Conservation (phyloP, 2,888 invertebrate species). For the Meiosimyza platycephala region DNA sequence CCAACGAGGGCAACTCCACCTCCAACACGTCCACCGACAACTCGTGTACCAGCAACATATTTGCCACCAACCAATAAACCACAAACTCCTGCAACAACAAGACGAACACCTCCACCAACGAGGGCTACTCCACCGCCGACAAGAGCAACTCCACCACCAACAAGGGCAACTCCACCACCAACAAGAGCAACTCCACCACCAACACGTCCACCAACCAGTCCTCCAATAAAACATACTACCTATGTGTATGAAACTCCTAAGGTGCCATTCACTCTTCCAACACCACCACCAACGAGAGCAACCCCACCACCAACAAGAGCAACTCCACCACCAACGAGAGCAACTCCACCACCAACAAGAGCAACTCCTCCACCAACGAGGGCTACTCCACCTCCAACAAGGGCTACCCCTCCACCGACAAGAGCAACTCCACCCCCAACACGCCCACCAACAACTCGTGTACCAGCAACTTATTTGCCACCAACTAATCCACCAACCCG, state of each 20-base stretch:
- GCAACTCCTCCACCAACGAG: constrained; percentile 31
- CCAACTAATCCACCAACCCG: constrained; percentile 30
- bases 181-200: constrained; percentile 36
- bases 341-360: constrained; percentile 38
- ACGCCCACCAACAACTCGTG: constrained; percentile 39
- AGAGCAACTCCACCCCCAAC: constrained; percentile 16
- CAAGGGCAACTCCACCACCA: constrained; percentile 38
- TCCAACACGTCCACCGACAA: constrained; percentile 32
- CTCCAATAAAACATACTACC: background rate
- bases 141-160: constrained; percentile 38
- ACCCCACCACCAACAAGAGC: constrained; percentile 46
- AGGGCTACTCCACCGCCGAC: constrained; percentile 38
- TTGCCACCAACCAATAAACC: constrained; percentile 36
- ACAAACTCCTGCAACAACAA: constrained; percentile 35
- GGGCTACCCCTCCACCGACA: constrained; percentile 33
- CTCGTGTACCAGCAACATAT: constrained; percentile 35
- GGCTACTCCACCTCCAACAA: constrained; percentile 6
- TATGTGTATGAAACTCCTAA: no score
- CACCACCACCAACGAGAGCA: constrained; percentile 19
- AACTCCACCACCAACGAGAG: constrained; percentile 9
- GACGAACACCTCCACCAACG: constrained; percentile 31
- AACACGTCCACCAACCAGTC: constrained; percentile 18
- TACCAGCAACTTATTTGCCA: constrained; percentile 33
- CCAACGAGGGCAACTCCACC: constrained; percentile 38
- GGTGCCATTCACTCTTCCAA: constrained; percentile 14